These are phyloP conservation scores for Sialia sialis DNA, from an alignment of 2,113 vertebrate genomes.

Conservation along the genomic window DNA sequence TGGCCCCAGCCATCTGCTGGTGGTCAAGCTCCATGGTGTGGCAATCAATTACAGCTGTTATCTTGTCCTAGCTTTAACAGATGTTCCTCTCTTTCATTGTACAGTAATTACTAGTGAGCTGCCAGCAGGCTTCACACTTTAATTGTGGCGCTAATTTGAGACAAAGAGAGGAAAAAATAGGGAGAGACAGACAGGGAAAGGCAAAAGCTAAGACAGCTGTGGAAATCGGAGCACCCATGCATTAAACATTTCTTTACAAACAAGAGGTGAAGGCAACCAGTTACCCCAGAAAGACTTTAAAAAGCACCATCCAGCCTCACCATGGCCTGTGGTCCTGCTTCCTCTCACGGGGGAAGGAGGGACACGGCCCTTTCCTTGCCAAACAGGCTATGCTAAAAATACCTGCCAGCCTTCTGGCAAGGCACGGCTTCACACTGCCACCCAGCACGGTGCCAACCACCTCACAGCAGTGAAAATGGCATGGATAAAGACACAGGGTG, in stretches of 20 bases:
- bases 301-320: background rate
- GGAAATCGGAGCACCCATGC: background rate
- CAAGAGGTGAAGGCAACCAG: background rate
- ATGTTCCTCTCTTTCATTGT: slow-evolving; percentile 68
- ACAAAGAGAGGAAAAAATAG: slow-evolving; percentile 59
- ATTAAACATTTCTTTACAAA: slow-evolving; percentile 23
- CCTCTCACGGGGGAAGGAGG: background rate
- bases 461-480: background rate
- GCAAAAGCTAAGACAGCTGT: slow-evolving; percentile 42
- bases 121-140: slow-evolving; percentile 72
- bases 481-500: background rate
- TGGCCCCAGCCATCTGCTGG: slow-evolving; percentile 65
- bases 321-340: background rate
- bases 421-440: background rate
- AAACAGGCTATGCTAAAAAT: slow-evolving; percentile 39
- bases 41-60: slow-evolving; percentile 75
- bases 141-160: slow-evolving; percentile 69
- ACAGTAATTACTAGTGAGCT: slow-evolving; percentile 71
- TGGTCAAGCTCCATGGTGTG: slow-evolving; percentile 64
- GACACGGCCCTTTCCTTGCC: background rate
- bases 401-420: slow-evolving; percentile 45
- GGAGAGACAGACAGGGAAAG: slow-evolving; percentile 42
- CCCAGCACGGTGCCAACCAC: background rate
- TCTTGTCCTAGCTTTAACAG: slow-evolving; percentile 67
- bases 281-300: background rate